Conservation (phyloP, 2,113 vertebrate species). For the Lutjanus erythropterus region DNA sequence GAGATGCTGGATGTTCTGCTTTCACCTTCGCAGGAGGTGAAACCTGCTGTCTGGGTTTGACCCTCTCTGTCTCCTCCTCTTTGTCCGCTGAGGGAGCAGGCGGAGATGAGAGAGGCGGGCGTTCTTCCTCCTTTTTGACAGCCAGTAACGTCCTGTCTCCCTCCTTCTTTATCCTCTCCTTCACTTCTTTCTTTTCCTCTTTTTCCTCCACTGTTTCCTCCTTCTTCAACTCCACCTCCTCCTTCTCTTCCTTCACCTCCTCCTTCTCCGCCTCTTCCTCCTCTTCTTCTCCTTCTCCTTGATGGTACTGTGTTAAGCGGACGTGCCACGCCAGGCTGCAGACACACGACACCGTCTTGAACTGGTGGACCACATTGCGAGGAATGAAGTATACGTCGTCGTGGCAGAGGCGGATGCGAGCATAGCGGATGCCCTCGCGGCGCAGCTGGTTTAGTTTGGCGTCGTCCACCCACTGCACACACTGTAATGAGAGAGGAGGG, state of each 20-base stretch:
- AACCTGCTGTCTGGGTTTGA: slow-evolving; percentile 71
- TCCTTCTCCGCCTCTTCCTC: slow-evolving; percentile 3
- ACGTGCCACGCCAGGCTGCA: slow-evolving; percentile 98
- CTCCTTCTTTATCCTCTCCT: slow-evolving; percentile 49
- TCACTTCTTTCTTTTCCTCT: slow-evolving; percentile 32
- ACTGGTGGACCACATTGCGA: slow-evolving; percentile 97
- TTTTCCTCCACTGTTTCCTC: background rate
- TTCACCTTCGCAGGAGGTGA: slow-evolving; percentile 79
- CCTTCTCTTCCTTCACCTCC: background rate
- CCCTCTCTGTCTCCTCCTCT: slow-evolving; percentile 24
- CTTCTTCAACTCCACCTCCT: slow-evolving; percentile 19
- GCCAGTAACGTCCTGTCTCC: slow-evolving; percentile 49
- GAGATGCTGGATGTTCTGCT: slow-evolving; percentile 76
- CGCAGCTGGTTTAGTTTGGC: slow-evolving; percentile 99
- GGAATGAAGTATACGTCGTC: slow-evolving; percentile 99
- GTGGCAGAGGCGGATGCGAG: slow-evolving; percentile 95
- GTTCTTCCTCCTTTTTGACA: slow-evolving; percentile 72
- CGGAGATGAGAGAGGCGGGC: slow-evolving; percentile 6
- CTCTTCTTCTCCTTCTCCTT: slow-evolving; percentile 26
- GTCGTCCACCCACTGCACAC: slow-evolving; percentile 98
- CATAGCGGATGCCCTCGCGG: slow-evolving; percentile 96
- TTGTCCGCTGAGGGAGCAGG: slow-evolving; percentile 15
- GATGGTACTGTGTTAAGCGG: slow-evolving; percentile 91
- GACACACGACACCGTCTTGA: slow-evolving; percentile 97
- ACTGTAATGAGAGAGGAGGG: slow-evolving; percentile 79